These are phyloP conservation scores for Hemiscyllium ocellatum DNA, from an alignment of 2,113 vertebrate species.

Conservation along the genomic window DNA sequence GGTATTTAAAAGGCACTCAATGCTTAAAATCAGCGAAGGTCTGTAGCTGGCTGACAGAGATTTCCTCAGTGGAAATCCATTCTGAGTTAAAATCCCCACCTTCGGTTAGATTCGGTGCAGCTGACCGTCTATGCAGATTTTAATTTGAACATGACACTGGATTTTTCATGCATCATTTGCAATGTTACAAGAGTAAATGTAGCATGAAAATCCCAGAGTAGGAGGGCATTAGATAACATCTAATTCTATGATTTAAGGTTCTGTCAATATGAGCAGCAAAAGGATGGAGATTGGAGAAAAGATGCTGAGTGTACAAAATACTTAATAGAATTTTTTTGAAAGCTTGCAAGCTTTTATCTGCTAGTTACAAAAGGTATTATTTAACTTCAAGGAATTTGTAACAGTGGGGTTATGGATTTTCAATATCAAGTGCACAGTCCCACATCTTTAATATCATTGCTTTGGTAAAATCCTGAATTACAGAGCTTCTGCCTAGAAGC, in stretches of 20 bases:
- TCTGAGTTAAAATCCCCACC: background rate
- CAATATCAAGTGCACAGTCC: background rate
- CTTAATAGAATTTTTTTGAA: background rate
- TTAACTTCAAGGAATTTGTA: background rate
- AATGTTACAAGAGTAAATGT: background rate
- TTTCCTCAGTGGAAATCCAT: background rate
- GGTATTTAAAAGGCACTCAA: background rate
- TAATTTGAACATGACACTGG: background rate
- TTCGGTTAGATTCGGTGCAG: background rate
- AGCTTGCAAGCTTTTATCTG: background rate
- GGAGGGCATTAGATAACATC: background rate
- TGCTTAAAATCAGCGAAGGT: background rate
- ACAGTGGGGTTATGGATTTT: background rate
- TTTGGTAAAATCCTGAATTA: background rate
- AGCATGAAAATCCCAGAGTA: background rate
- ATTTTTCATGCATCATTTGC: background rate
- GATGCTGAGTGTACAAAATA: background rate
- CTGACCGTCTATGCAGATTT: background rate
- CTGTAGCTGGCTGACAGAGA: background rate
- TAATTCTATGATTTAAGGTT: background rate
- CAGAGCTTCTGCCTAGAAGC: background rate
- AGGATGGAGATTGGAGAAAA: background rate
- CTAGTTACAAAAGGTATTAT: background rate
- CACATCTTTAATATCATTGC: background rate
- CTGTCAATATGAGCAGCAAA: background rate